Evolutionary conservation across 1,140 invertebrate species (phyloP).

Genomic region (Drosophila hydei): DNA sequence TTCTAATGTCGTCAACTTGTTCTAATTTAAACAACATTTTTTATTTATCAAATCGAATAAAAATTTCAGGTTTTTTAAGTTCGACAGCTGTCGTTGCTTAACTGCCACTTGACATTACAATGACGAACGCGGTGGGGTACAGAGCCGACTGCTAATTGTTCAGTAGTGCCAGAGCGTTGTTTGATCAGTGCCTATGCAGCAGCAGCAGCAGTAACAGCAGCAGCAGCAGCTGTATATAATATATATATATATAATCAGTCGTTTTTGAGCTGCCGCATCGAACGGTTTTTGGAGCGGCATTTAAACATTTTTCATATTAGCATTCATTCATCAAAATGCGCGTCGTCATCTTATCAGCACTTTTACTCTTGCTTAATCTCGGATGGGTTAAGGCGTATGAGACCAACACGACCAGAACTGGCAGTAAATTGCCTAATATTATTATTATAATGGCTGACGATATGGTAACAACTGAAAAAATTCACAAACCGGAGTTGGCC

Average conservation of each 20-base stretch:
- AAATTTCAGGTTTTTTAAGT: not conserved
- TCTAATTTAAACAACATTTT: slow-evolving; percentile 8
- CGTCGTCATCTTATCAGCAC: slow-evolving; percentile 63
- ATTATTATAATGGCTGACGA: slow-evolving; percentile 87
- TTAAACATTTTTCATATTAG: slow-evolving; percentile 1
- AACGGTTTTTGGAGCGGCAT: slow-evolving; percentile 29
- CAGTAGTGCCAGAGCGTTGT: not conserved
- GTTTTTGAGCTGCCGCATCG: slow-evolving; percentile 15
- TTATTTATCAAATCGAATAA: too few species aligned
- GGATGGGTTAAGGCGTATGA: slow-evolving; percentile 35
- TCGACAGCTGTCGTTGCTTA: slow-evolving; percentile 19
- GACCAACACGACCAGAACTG: slow-evolving; percentile 25
- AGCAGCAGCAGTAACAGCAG: not conserved
- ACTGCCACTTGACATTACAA: slow-evolving; percentile 2
- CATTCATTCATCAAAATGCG: slow-evolving; percentile 38
- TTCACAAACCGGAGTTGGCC: slow-evolving; percentile 14
- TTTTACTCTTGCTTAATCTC: slow-evolving; percentile 51
- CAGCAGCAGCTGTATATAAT: not conserved
- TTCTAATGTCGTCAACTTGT: slow-evolving; percentile 2
- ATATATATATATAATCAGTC: slow-evolving; percentile 38
- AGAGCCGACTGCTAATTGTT: slow-evolving; percentile 15
- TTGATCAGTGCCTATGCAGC: not conserved
- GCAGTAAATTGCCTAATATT: slow-evolving; percentile 84
- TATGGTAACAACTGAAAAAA: slow-evolving; percentile 83
- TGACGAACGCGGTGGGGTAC: slow-evolving; percentile 4